These are phyloP conservation scores for Nesospiza acunhae DNA, from an alignment of 2,113 vertebrate species.

Conservation along the genomic window DNA sequence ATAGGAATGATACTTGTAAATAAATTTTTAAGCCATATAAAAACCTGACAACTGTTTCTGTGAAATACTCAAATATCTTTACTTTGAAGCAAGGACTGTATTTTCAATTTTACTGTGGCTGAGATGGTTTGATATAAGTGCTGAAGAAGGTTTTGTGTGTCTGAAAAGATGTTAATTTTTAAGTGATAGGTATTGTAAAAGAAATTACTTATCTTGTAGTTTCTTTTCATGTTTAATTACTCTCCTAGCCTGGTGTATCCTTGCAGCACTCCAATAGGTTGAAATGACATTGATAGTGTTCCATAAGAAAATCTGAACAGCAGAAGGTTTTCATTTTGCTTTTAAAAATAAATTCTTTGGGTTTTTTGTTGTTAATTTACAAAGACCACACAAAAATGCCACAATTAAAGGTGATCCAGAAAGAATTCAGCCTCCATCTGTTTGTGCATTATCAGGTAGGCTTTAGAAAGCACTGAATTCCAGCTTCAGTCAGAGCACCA, in stretches of 20 bases:
- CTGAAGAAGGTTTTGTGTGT: neutral
- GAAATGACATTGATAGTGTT: neutral
- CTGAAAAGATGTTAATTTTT: neutral
- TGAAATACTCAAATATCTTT: neutral
- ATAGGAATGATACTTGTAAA: neutral
- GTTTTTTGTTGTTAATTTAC: neutral
- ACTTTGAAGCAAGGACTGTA: neutral
- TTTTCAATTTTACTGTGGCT: neutral
- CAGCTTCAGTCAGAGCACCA: neutral
- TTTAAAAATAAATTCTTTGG: neutral
- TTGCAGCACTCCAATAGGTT: neutral
- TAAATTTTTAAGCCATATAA: neutral
- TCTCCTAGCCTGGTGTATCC: neutral
- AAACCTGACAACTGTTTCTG: neutral
- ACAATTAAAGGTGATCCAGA: neutral
- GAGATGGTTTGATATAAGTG: neutral
- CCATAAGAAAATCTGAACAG: neutral
- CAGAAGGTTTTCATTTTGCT: neutral
- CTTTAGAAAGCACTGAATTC: neutral
- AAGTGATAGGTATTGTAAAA: neutral
- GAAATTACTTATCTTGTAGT: neutral
- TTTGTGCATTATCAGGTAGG: neutral
- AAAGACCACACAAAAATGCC: neutral
- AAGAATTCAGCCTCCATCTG: neutral
- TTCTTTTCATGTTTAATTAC: neutral